Evolutionary conservation across 2,797 vertebrate species (phyloP), one percentile per base, ranked within the genome.

Genomic region (Trichosurus vulpecula): DNA sequence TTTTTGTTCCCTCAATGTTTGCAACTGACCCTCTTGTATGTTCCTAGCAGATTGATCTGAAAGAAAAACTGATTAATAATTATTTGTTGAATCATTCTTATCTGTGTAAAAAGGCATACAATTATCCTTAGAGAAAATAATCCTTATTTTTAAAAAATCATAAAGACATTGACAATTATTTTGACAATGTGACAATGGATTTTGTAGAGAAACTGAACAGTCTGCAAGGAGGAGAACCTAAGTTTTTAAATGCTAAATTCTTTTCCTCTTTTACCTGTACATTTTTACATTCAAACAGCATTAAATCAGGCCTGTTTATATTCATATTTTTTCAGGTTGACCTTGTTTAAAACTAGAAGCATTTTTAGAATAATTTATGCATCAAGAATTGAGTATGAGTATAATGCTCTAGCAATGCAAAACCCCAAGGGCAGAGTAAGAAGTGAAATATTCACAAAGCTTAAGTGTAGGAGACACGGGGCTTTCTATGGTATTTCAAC

Each of bases 401-500:
- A 61, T 53, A 96, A 89, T 92, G 94, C 92, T 97, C 41, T 96
- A 94, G 90, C 96, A 95, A 96, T 97, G 89, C 94, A 95, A 96
- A 93, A 93, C 54, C 96, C 94, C 93, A 54, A 97, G 96, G 96
- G 93, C 95, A 97, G 90, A 96, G 61, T 94, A 96, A 96, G 91
- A 95, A 91, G 96, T 97, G 90, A 97, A 98, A 97, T 98, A 98
- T 97, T 98, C 96, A 98, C 96, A 93, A 97, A 94, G 94, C 92
- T 55, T 97, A 96, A 97, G 89, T 97, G 93, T 95, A 92, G 95
- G 61, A 96, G 91, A 94, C 93, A 89, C 96, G 52, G 94, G 55
- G 90, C 95, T 96, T 97, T 97, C 92, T n/a, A 51, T 96, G 54
- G 41, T 96, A 93, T 92, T 97, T 97, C 93, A 96, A 29, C 58